Evolutionary conservation across 2,888 invertebrate genomes (phyloP).

Genomic region (Reticulitermes lucifugus): DNA sequence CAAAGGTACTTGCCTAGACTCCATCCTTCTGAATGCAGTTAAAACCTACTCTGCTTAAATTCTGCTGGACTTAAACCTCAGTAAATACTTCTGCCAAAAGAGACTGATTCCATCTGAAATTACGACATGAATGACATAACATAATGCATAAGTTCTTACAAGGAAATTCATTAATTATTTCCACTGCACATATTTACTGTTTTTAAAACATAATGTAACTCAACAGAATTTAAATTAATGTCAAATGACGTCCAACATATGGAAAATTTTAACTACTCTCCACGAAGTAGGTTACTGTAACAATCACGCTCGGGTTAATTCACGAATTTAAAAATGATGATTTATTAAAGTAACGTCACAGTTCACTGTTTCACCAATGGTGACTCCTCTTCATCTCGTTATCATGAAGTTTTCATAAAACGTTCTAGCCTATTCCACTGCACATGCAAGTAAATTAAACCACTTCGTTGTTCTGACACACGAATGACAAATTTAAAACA

Average conservation of each 20-base stretch:
- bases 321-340: not conserved
- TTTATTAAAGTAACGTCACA: not conserved
- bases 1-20: slow-evolving; percentile 2
- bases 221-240: not conserved
- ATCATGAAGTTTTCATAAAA: no score
- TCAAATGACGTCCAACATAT: not conserved
- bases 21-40: not conserved
- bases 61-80: slow-evolving; percentile 1
- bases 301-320: not conserved
- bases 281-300: not conserved
- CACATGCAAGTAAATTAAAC: not conserved
- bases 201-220: no score
- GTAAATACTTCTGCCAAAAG: not conserved
- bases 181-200: no score
- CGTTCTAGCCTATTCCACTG: not conserved
- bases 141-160: no score
- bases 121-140: not conserved
- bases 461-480: not conserved
- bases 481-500: not conserved
- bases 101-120: slow-evolving; percentile 6
- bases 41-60: not conserved
- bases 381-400: no score
- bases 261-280: not conserved
- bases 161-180: no score
- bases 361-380: no score